Evolutionary conservation across 2,888 invertebrate species (phyloP), one percentile per base, ranked within the genome.

Genomic region (Mylabris sibirica): DNA sequence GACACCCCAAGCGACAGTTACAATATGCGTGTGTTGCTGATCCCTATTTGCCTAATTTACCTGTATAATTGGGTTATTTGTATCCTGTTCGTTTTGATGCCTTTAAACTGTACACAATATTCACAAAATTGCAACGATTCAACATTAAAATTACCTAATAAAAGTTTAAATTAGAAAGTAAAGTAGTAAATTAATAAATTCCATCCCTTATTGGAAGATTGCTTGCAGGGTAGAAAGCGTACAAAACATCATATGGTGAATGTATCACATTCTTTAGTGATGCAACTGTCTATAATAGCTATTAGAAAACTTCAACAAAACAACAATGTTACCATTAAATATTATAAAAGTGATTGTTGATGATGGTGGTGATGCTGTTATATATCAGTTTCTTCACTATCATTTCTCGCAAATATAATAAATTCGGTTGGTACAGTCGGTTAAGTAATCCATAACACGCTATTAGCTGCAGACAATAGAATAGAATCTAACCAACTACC

Each of bases 371-470:
- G 60, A 34, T 62, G 65, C 49, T 69, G 62, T 69, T 69, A 66
- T 75, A 74, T 75, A 76, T 77, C 74, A 72, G 73, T 74, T 74
- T 74, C 65, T 68, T 11, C 68, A 70, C 73, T 70, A 74, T 72
- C 71, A 69, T 74, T 61, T 14, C 72, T 60, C 68, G 63, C 71
- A 74, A 75, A 73, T 74, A 74, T 71, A 70, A 74, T 76, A 74
- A 71, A 72, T 72, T 70, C 69, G 68, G 65, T 75, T 76, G 68
- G 49, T 11, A 72, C 77, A 74, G 71, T 72, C 76, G 70, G 77
- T 76, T 77, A 77, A 74, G 72, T 76, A 76, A 77, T 77, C 76
- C 76, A 76, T 77, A 76, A 77, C 77, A 75, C 76, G 72, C 77
- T 76, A 77, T 77, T 77, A 77, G 76, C 74, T 74, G 74, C 76